These are phyloP conservation scores for Python bivittatus DNA, from an alignment of 2,113 vertebrate species.

Conservation along the genomic window DNA sequence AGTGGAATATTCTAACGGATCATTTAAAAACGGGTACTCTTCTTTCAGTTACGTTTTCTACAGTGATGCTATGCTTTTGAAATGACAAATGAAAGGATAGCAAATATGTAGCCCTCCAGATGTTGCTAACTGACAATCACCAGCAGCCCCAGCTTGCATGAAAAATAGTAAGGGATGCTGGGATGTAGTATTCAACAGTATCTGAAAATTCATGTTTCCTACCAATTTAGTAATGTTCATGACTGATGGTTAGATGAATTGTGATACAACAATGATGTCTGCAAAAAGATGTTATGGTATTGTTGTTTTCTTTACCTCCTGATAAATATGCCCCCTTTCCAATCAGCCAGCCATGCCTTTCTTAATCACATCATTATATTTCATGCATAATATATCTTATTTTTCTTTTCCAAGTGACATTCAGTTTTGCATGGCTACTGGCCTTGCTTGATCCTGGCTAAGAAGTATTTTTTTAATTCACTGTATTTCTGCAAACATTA, in stretches of 20 bases:
- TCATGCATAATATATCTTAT: neutral
- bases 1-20: fast-evolving
- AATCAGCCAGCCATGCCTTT: neutral
- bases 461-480: neutral
- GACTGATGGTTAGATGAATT: neutral
- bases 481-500: neutral
- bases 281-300: neutral
- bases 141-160: neutral
- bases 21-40: neutral
- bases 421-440: neutral
- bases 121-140: neutral
- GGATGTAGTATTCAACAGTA: neutral
- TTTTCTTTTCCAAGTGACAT: neutral
- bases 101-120: neutral
- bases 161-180: no score
- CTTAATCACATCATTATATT: neutral
- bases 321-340: neutral
- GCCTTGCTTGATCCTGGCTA: neutral
- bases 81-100: neutral
- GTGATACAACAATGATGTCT: neutral
- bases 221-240: neutral
- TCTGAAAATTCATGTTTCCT: neutral
- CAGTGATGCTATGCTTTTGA: neutral
- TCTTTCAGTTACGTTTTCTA: constrained; percentile 3
- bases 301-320: neutral